Conservation (phyloP, 2,113 vertebrate species). For the Etia nguti region DNA sequence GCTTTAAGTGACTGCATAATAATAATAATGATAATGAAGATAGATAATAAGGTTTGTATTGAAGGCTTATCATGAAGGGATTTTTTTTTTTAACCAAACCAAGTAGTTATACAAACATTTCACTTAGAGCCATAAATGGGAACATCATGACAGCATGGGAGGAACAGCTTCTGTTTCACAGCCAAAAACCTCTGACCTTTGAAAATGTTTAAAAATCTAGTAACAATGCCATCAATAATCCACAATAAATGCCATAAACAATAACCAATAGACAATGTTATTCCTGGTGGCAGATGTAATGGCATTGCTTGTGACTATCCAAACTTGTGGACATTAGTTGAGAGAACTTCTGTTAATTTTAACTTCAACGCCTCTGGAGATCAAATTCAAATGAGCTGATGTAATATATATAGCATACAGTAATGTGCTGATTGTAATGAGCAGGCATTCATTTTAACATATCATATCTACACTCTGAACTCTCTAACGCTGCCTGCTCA, state of each 20-base stretch:
- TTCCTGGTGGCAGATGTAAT: neutral
- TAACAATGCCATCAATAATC: neutral
- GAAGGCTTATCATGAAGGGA: too few species aligned
- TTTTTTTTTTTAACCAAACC: too few species aligned
- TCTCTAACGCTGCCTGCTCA: neutral
- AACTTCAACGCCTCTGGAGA: neutral
- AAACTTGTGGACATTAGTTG: neutral
- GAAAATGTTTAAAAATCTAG: neutral
- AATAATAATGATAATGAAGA: too few species aligned
- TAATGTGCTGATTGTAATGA: neutral
- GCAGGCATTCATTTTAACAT: neutral
- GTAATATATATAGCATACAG: neutral
- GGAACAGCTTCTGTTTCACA: too few species aligned
- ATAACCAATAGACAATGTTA: neutral
- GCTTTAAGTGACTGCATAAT: neutral
- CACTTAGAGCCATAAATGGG: too few species aligned
- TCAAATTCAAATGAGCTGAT: neutral
- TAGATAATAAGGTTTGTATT: too few species aligned
- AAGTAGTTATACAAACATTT: too few species aligned
- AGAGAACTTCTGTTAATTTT: neutral
- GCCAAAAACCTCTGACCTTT: too few species aligned
- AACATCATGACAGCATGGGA: too few species aligned
- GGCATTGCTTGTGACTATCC: neutral
- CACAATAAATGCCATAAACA: neutral
- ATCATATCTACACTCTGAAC: neutral